These are phyloP conservation scores for Antechinus stuartii DNA, from an alignment of 2,113 vertebrate genomes.

Conservation along the genomic window DNA sequence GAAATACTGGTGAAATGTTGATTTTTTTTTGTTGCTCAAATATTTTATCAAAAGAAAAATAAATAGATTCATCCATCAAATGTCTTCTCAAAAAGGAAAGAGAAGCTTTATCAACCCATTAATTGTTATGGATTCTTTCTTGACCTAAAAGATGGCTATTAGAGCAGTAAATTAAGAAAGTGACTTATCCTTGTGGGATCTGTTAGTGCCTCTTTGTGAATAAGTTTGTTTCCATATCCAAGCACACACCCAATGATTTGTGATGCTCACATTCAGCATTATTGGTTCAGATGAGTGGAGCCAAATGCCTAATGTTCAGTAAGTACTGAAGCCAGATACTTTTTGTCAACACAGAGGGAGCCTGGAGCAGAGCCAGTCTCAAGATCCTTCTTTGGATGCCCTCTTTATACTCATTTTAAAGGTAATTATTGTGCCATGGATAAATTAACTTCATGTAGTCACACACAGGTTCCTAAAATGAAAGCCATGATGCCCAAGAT, in stretches of 20 bases:
- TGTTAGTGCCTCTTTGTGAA: conserved; percentile 66
- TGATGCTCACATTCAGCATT: conserved; percentile 65
- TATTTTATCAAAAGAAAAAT: background rate
- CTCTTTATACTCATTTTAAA: conserved; percentile 32
- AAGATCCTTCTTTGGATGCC: background rate
- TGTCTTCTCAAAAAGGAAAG: conserved; percentile 30
- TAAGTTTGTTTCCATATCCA: conserved; percentile 32
- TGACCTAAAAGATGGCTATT: conserved; percentile 38
- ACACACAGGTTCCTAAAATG: background rate
- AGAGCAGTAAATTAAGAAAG: conserved; percentile 58
- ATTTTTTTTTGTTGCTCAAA: background rate
- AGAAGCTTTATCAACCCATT: conserved; percentile 48
- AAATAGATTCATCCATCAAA: conserved; percentile 34
- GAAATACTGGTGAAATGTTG: background rate
- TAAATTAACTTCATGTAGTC: background rate
- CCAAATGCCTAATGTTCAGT: conserved; percentile 55
- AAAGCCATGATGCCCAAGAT: background rate
- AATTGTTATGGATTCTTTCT: conserved; percentile 47
- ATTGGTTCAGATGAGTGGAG: conserved; percentile 49
- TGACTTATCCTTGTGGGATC: conserved; percentile 46
- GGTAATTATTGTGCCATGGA: background rate
- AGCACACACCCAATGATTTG: conserved; percentile 49
- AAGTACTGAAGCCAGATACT: conserved; percentile 46
- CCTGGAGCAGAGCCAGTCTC: background rate
- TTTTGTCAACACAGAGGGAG: conserved; percentile 18